Conservation (phyloP, 1,140 invertebrate species). For the Magallana ariakensis region DNA sequence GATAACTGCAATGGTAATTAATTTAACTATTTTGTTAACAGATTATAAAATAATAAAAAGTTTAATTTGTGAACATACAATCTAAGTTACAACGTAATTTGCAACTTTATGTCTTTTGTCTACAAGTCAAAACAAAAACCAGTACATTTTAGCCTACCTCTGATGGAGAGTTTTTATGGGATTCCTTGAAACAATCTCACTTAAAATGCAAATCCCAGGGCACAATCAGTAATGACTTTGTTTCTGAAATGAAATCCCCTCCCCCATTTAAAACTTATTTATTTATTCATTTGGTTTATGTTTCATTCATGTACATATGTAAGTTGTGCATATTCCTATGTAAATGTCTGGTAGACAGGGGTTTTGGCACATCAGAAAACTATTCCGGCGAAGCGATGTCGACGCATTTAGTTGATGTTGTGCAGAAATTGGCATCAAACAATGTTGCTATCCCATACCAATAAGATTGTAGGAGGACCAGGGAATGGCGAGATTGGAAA, state of each 20-base stretch:
- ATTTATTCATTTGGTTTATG: too few species aligned
- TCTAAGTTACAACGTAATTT: too few species aligned
- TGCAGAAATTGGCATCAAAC: neutral
- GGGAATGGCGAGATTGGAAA: constrained; percentile 4
- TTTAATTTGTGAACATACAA: too few species aligned
- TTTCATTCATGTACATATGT: too few species aligned
- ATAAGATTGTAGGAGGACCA: neutral
- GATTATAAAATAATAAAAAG: too few species aligned
- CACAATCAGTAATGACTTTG: neutral
- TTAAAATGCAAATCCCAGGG: neutral
- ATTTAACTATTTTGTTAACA: too few species aligned
- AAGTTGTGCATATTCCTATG: too few species aligned
- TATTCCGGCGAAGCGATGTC: neutral
- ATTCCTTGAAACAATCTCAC: neutral
- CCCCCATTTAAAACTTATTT: too few species aligned
- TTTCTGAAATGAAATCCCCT: too few species aligned
- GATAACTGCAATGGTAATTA: constrained; percentile 25
- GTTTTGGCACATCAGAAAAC: neutral
- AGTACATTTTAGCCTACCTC: neutral
- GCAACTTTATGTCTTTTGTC: too few species aligned
- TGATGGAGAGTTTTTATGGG: neutral
- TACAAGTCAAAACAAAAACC: constrained; percentile 22
- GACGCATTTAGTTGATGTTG: neutral
- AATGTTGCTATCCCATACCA: neutral
- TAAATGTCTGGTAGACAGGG: neutral